These are phyloP conservation scores for Tenualosa thibaudeaui DNA, from an alignment of 2,797 vertebrate species.

Conservation along the genomic window DNA sequence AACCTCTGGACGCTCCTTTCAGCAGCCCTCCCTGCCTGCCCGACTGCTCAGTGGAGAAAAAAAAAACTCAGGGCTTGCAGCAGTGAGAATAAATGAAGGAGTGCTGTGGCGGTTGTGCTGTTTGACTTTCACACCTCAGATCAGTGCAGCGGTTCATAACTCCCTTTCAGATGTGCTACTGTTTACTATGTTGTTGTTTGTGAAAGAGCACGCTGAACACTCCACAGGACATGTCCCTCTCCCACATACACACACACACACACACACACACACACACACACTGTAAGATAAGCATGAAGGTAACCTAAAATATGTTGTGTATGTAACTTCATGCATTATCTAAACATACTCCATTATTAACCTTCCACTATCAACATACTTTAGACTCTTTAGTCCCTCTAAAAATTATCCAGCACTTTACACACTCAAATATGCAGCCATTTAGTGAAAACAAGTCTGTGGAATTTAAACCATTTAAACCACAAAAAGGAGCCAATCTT, in stretches of 20 bases:
- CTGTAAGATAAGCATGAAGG: background rate
- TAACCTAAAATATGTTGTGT: background rate
- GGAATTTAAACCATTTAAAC: background rate
- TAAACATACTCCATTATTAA: background rate
- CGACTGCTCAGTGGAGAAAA: background rate
- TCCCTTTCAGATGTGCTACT: background rate
- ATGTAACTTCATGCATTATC: background rate
- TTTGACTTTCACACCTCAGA: background rate
- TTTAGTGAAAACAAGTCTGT: background rate
- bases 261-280: background rate
- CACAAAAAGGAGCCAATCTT: background rate
- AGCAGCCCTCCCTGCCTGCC: background rate
- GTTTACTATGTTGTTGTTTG: background rate
- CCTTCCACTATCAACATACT: background rate
- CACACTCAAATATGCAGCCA: background rate
- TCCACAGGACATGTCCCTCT: background rate
- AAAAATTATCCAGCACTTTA: background rate
- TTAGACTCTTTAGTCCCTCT: background rate
- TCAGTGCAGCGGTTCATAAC: background rate
- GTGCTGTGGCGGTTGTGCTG: background rate
- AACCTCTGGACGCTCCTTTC: background rate
- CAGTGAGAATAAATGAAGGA: background rate
- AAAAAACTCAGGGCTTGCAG: background rate
- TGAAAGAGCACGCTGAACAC: background rate
- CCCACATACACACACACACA: background rate